These are phyloP conservation scores for Oreochromis mossambicus DNA, from an alignment of 2,797 vertebrate species.

Conservation along the genomic window DNA sequence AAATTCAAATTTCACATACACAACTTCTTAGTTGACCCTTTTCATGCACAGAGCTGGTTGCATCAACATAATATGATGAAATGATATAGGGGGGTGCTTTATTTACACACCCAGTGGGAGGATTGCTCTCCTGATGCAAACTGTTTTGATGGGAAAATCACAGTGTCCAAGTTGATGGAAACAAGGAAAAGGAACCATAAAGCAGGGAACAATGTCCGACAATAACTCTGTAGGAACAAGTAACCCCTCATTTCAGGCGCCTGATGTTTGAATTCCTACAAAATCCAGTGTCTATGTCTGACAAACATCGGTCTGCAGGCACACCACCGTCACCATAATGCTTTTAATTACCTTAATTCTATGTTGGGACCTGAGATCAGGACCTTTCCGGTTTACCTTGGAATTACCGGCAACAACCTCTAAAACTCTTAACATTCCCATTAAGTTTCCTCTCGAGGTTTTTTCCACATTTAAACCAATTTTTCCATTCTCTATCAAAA, in stretches of 20 bases:
- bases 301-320: constrained; percentile 68
- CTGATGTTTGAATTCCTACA: constrained; percentile 57
- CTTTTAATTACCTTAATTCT: constrained; percentile 70
- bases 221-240: constrained; percentile 43
- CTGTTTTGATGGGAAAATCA: constrained; percentile 70
- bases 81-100: constrained; percentile 51
- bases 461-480: background rate
- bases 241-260: constrained; percentile 66
- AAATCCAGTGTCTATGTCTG: constrained; percentile 50
- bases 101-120: constrained; percentile 61
- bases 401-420: constrained; percentile 41
- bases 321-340: constrained; percentile 49
- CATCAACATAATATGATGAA: constrained; percentile 39
- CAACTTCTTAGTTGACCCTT: background rate
- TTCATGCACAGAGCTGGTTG: constrained; percentile 23
- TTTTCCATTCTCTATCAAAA: background rate
- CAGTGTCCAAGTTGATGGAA: constrained; percentile 52
- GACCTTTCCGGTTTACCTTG: constrained; percentile 51
- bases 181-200: constrained; percentile 46
- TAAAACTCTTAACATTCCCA: constrained; percentile 30
- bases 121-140: constrained; percentile 61
- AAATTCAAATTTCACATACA: background rate
- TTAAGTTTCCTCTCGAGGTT: background rate
- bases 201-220: constrained; percentile 51
- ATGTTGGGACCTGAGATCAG: constrained; percentile 53